Evolutionary conservation across 2,888 invertebrate genomes (phyloP).

Genomic region (Ectemnius cavifrons): DNA sequence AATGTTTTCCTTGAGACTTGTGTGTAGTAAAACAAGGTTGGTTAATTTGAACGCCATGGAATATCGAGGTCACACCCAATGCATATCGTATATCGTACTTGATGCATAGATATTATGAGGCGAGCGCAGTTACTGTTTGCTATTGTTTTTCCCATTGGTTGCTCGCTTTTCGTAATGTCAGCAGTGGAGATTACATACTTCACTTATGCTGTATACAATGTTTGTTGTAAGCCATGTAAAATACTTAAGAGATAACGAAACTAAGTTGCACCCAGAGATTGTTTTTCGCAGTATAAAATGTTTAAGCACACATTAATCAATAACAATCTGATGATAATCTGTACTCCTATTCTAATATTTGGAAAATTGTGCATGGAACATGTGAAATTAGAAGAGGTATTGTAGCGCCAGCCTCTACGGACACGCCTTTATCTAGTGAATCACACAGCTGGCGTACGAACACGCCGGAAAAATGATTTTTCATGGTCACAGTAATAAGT

Average conservation of each 20-base stretch:
- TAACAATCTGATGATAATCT: too few relatives aligned
- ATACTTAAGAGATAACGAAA: not conserved
- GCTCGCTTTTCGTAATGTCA: too few relatives aligned
- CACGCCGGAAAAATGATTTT: conserved; percentile 11
- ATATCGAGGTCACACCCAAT: conserved; percentile 5
- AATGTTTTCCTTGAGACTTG: too few relatives aligned
- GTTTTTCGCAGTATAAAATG: too few relatives aligned
- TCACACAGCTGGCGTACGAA: conserved; percentile 31
- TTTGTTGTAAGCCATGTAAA: not conserved
- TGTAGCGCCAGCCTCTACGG: conserved; percentile 18
- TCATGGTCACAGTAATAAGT: too few relatives aligned
- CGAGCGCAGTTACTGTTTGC: not conserved
- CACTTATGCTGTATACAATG: not conserved
- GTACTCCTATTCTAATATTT: too few relatives aligned
- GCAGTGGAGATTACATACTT: not conserved
- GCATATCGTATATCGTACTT: conserved; percentile 10
- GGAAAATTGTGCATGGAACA: not conserved
- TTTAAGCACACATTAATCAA: too few relatives aligned
- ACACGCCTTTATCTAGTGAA: conserved; percentile 54
- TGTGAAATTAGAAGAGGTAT: conserved; percentile 19
- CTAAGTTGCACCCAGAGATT: not conserved
- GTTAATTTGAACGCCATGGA: not conserved
- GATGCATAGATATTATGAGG: conserved; percentile 7
- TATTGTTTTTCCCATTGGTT: not conserved
- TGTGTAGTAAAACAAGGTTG: too few relatives aligned